Base-by-base conservation (phyloP, 2,797 vertebrate genomes). In the Picus viridis region DNA sequence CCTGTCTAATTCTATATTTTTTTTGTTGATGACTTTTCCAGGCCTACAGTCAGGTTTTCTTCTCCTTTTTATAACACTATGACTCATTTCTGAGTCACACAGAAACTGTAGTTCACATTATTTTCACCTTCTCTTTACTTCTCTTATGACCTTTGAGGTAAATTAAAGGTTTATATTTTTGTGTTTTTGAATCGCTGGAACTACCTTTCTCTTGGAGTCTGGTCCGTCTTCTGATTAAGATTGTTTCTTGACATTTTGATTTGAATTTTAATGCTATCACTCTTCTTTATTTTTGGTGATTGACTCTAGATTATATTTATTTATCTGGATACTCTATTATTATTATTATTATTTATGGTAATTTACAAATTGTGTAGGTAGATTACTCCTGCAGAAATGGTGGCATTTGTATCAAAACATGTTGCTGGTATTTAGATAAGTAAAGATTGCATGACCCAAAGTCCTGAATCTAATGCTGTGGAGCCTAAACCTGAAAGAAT, bases 401-500 rank as follows among this genome's bases (percentile, higher is more conserved):
- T 39, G 17, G 6, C 1, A 3, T 72, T 77, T 83, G 7, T 91
- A 91, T 76, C 32, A 89, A 75, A 96, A 82, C 36, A 16, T 34
- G 7, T 80, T 93, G 12, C 57, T 75, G 61, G 7, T 22, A 58
- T 61, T 81, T 74, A 82, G 43, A 86, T 56, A 84, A 82, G 83
- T 83, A 72, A 83, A 85, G 58, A 83, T 86, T 79, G 68, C 16
- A 18, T 62, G 22, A 15, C 62, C 36, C 8, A 34, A 36, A 89
- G 14, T 84, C 65, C 56, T 83, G 57, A 94, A 91, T 67, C 30
- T 74, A 82, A 9, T 12, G 26, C 29, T 51, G 17, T 68, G 45
- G 64, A 90, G 79, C 57, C 16, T 56, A n/a, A 68, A 26, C 16
- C n/a, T 75, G 53, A 90, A 94, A 91, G 84, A 94, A 88, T 89